Conservation (phyloP, 2,797 vertebrate species). For the Helarctos malayanus region DNA sequence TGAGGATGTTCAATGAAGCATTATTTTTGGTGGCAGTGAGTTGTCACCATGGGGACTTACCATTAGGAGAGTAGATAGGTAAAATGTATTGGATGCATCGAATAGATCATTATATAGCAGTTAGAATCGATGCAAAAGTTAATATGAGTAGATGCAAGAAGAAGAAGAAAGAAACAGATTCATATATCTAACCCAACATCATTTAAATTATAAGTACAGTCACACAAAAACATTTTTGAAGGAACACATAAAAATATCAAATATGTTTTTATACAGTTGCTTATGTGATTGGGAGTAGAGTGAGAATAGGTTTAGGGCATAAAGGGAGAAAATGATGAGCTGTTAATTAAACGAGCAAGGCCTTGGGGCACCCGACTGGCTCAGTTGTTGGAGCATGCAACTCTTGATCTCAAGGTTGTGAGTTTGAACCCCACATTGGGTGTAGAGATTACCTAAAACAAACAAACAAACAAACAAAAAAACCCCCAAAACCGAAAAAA, state of each 20-base stretch:
- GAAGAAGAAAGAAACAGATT: background rate
- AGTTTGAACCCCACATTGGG: background rate
- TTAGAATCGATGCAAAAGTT: background rate
- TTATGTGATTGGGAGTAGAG: background rate
- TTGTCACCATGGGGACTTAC: background rate
- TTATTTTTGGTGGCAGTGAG: constrained; percentile 21
- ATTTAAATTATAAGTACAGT: background rate
- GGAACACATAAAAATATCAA: background rate
- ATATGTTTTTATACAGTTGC: background rate
- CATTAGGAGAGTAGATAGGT: background rate
- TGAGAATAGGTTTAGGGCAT: background rate
- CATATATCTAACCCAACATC: background rate
- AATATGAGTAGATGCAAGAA: background rate
- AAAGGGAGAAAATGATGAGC: background rate
- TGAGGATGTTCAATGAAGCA: background rate
- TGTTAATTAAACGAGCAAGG: background rate
- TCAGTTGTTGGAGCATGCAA: background rate
- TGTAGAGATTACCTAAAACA: background rate
- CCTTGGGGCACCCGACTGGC: background rate
- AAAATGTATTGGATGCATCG: background rate
- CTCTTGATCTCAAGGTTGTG: background rate
- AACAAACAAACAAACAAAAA: no score
- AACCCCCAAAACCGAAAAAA: background rate
- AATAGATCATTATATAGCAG: background rate
- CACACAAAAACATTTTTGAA: constrained; percentile 30